A percentile compares a stretch with the other conserved stretches of the same genome.
These are phyloP conservation scores for Tiliacea citrago DNA, from an alignment of 2,888 invertebrate genomes.

Conservation along the genomic window DNA sequence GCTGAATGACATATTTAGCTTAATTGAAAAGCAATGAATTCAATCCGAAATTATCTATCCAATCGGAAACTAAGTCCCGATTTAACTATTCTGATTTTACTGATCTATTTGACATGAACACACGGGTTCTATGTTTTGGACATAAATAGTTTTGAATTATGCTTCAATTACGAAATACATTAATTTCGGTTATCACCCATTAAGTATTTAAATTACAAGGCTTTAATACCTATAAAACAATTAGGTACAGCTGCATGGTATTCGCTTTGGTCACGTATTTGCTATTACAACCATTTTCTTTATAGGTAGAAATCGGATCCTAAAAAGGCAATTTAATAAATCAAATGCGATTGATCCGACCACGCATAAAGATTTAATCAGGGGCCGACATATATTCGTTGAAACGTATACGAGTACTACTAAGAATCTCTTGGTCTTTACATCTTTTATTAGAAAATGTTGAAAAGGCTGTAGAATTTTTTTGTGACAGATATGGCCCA, in stretches of 20 bases:
- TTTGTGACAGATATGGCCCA: conserved; percentile 24
- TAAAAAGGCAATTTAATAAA: not conserved
- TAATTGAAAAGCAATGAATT: conserved; percentile 59
- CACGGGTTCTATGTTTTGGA: conserved; percentile 3
- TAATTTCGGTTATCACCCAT: conserved; percentile 25
- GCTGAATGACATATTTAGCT: conserved; percentile 48
- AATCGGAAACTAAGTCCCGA: conserved; percentile 41
- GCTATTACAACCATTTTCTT: conserved; percentile 21
- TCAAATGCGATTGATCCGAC: not conserved
- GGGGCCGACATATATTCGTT: not conserved
- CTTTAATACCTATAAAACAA: conserved; percentile 8
- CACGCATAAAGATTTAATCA: not conserved
- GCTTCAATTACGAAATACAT: conserved; percentile 21
- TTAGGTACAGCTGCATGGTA: not conserved
- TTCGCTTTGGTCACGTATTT: not conserved
- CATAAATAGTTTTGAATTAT: conserved; percentile 22
- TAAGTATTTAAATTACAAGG: conserved; percentile 33
- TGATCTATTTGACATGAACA: conserved; percentile 28
- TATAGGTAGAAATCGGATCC: not conserved
- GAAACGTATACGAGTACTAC: not conserved
- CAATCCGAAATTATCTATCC: conserved; percentile 36
- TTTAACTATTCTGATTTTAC: conserved; percentile 44
- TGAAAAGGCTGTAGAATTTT: not conserved
- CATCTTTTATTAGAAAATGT: not conserved
- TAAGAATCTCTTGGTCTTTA: not conserved